Percentiles rank a stretch among this genome's conserved stretches.
phyloP scores from a whole-genome alignment of 2,113 vertebrate genomes.

The Pelobates fuscus region DNA sequence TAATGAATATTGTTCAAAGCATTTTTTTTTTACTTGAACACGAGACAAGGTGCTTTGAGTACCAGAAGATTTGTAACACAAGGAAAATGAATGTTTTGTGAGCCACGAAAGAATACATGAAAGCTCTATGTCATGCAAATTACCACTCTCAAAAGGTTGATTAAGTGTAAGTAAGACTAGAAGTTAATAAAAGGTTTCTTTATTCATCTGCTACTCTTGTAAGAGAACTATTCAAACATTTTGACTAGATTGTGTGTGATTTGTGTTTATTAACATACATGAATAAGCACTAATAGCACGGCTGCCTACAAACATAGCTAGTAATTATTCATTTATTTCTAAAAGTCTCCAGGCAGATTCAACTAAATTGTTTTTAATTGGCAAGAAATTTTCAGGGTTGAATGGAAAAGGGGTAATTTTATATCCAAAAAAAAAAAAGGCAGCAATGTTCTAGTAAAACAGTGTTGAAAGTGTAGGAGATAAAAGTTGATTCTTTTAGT shows the following conservation, averaged over 20 bases:
- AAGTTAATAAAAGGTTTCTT: slow-evolving; percentile 44
- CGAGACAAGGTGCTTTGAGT: slow-evolving; percentile 14
- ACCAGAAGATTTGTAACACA: slow-evolving; percentile 17
- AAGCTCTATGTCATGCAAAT: slow-evolving; percentile 40
- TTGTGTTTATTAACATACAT: slow-evolving; percentile 44
- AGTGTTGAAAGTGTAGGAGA: too few species aligned
- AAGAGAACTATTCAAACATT: slow-evolving; percentile 36
- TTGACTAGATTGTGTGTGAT: slow-evolving; percentile 48
- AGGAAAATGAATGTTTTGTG: slow-evolving; percentile 40
- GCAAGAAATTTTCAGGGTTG: not conserved
- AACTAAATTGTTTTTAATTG: slow-evolving; percentile 20
- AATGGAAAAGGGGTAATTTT: not conserved
- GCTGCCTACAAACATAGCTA: not conserved
- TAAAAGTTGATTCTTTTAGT: not conserved
- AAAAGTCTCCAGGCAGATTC: slow-evolving; percentile 9
- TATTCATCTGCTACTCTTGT: slow-evolving; percentile 36
- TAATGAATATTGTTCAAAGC: too few species aligned
- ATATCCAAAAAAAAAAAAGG: not conserved
- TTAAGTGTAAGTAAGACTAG: slow-evolving; percentile 40
- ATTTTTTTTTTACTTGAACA: not conserved
- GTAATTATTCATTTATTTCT: slow-evolving; percentile 35
- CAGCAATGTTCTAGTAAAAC: too few species aligned
- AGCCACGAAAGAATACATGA: slow-evolving; percentile 15
- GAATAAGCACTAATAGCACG: slow-evolving; percentile 33
- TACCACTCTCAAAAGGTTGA: slow-evolving; percentile 35